phyloP scores from a whole-genome alignment of 2,888 invertebrate species.

The Ormyrus thymus region DNA sequence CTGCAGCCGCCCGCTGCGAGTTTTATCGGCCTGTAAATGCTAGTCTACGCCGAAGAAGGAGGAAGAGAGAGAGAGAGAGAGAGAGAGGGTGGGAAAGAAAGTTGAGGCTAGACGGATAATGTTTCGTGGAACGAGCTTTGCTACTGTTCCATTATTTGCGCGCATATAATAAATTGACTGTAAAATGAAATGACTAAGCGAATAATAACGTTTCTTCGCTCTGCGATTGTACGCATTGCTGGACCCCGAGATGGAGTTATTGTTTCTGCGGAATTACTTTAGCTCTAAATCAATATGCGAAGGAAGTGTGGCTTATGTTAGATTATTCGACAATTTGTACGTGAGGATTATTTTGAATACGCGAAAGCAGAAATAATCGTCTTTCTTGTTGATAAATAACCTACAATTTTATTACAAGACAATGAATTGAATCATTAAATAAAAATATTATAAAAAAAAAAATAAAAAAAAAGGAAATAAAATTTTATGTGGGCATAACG shows the following conservation, averaged over 20 bases:
- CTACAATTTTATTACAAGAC: too few species aligned
- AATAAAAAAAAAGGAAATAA: too few species aligned
- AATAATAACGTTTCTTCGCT: conserved; percentile 5
- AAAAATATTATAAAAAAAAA: too few species aligned
- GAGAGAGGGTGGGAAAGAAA: too few species aligned
- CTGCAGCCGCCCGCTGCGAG: background rate
- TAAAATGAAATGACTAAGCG: conserved; percentile 21
- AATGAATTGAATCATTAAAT: too few species aligned
- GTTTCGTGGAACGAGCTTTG: background rate
- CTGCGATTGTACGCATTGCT: background rate
- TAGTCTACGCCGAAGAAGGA: background rate
- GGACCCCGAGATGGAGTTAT: conserved; percentile 5
- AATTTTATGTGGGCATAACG: background rate
- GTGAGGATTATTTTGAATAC: too few species aligned
- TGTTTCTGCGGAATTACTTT: conserved; percentile 15
- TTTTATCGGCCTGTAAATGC: conserved; percentile 50
- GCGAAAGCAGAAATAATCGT: too few species aligned
- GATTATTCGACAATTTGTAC: too few species aligned
- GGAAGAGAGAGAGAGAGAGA: too few species aligned
- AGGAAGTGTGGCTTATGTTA: background rate
- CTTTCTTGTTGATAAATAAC: too few species aligned
- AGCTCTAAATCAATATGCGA: conserved; percentile 36
- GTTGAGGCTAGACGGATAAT: background rate
- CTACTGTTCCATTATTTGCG: background rate
- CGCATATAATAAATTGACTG: conserved; percentile 30